Evolutionary conservation across 2,113 vertebrate genomes (phyloP).

Genomic region (Coreoperca whiteheadi): DNA sequence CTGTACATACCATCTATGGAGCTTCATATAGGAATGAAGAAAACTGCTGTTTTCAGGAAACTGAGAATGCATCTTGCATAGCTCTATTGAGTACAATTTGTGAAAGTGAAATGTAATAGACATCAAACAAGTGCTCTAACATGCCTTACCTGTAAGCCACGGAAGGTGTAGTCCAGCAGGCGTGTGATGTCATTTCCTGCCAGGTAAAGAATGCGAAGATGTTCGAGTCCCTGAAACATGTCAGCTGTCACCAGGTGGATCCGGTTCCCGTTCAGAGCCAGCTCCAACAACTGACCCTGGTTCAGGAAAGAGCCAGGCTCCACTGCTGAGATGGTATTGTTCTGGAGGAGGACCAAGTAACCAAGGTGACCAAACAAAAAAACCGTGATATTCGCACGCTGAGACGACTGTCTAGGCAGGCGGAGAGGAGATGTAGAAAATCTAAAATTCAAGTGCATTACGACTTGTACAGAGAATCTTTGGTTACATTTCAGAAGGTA

Average conservation of each 20-base stretch:
- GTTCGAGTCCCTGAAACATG: slow-evolving; percentile 88
- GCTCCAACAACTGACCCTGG: slow-evolving; percentile 87
- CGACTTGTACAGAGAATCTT: too few species aligned
- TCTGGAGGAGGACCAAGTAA: slow-evolving; percentile 71
- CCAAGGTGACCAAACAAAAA: not conserved
- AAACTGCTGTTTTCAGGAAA: not conserved
- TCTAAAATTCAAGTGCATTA: too few species aligned
- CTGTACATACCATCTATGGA: not conserved
- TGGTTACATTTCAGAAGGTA: too few species aligned
- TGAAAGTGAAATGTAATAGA: not conserved
- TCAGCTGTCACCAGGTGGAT: slow-evolving; percentile 86
- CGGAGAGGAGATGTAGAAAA: too few species aligned
- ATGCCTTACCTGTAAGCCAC: slow-evolving; percentile 86
- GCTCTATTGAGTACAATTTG: not conserved
- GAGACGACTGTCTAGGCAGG: too few species aligned
- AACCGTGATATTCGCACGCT: too few species aligned
- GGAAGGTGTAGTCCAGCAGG: slow-evolving; percentile 90
- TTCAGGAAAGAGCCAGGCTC: slow-evolving; percentile 87
- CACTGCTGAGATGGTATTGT: slow-evolving; percentile 89
- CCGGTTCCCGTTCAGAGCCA: slow-evolving; percentile 91
- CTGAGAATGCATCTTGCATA: not conserved
- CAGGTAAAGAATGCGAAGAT: slow-evolving; percentile 91
- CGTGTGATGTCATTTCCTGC: slow-evolving; percentile 89
- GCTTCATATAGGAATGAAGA: not conserved
- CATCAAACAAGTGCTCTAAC: slow-evolving; percentile 22